phyloP scores from a whole-genome alignment of 1,140 invertebrate species.

The Atopsyche davidsoni region DNA sequence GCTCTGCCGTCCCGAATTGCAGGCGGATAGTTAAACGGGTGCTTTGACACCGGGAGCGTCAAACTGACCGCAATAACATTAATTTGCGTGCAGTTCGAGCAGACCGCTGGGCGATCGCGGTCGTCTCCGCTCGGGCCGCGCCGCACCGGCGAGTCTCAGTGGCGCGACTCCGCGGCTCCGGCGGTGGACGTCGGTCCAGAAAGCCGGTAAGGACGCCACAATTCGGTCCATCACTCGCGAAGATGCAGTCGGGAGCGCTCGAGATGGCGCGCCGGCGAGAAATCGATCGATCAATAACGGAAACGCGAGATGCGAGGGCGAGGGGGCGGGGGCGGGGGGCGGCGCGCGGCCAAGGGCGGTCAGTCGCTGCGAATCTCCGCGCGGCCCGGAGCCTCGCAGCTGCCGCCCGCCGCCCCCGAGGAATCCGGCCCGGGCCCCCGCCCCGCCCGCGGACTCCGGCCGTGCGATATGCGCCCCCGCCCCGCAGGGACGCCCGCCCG shows the following conservation, averaged over 20 bases:
- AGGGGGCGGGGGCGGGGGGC: conserved; percentile 38
- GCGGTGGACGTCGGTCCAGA: no score
- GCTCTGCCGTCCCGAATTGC: no score
- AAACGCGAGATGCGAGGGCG: conserved; percentile 35
- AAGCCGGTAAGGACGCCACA: no score
- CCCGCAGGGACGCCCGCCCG: conserved; percentile 40
- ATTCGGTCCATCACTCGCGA: neutral
- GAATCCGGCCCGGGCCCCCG: conserved; percentile 9
- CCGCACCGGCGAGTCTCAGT: no score
- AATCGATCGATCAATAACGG: conserved; percentile 29
- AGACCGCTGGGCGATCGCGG: no score
- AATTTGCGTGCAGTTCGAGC: no score
- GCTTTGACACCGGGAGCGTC: no score
- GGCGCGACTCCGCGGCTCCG: no score
- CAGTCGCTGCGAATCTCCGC: conserved; percentile 23
- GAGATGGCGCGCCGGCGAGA: conserved; percentile 3
- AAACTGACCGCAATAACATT: no score
- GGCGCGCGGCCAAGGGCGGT: conserved; percentile 33
- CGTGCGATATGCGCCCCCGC: conserved; percentile 47
- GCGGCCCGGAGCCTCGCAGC: conserved; percentile 34
- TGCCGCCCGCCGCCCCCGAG: conserved; percentile 35
- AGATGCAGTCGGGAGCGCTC: conserved; percentile 1
- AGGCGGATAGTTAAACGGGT: no score
- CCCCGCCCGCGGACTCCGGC: conserved; percentile 32
- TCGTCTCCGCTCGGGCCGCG: no score